Evolutionary conservation across 2,888 invertebrate genomes (phyloP).

Genomic region (Lithophane socia): DNA sequence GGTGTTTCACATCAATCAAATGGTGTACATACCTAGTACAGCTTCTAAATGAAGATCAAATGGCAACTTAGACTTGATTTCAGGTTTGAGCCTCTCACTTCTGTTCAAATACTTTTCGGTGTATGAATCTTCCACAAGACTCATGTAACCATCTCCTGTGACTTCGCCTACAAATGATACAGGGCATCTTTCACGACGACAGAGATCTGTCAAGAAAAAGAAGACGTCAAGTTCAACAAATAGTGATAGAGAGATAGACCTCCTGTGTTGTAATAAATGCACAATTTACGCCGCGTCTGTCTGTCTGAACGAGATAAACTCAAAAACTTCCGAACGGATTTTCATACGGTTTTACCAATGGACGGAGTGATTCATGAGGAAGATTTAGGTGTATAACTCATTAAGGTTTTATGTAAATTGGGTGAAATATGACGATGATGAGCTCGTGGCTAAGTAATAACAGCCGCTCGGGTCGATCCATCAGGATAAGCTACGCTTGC

Average conservation of each 20-base stretch:
- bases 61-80: slow-evolving; percentile 90
- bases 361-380: no score
- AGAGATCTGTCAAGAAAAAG: slow-evolving; percentile 90
- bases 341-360: no score
- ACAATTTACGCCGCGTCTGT: no score
- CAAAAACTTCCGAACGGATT: no score
- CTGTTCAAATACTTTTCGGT: slow-evolving; percentile 79
- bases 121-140: slow-evolving; percentile 92
- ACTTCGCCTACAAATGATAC: slow-evolving; percentile 98
- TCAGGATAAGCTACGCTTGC: no score
- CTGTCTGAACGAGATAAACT: no score
- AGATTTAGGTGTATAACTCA: no score
- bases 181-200: slow-evolving; percentile 97
- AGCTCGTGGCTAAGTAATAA: no score
- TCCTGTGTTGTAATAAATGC: not conserved
- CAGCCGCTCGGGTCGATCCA: no score
- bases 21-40: slow-evolving; percentile 92
- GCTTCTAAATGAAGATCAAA: slow-evolving; percentile 97
- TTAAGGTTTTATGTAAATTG: no score
- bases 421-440: no score
- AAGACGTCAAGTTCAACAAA: not conserved
- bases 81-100: slow-evolving; percentile 82
- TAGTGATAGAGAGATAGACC: not conserved
- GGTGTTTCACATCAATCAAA: not conserved
- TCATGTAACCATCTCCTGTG: slow-evolving; percentile 95